Evolutionary conservation across 1,140 invertebrate species (phyloP).

Genomic region (Drosophila athabasca): DNA sequence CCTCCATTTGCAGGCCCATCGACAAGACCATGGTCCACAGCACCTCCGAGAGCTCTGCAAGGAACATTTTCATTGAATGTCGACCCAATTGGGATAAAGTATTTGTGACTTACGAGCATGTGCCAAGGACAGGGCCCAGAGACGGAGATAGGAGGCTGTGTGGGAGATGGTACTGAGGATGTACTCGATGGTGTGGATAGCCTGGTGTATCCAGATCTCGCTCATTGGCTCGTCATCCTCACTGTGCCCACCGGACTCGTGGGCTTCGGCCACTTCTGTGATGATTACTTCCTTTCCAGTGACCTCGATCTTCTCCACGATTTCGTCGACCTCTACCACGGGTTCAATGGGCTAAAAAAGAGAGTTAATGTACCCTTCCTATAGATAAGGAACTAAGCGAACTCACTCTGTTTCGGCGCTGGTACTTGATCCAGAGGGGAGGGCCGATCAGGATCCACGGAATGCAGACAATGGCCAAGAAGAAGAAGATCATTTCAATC

Average conservation of each 20-base stretch:
- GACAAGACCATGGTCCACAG: conserved; percentile 94
- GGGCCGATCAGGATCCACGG: conserved; percentile 96
- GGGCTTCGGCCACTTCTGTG: conserved; percentile 54
- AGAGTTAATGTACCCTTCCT: background rate
- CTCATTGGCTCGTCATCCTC: conserved; percentile 88
- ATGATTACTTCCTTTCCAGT: conserved; percentile 64
- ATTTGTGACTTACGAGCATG: conserved; percentile 91
- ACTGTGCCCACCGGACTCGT: conserved; percentile 83
- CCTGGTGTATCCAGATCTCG: conserved; percentile 95
- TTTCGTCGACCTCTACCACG: conserved; percentile 42
- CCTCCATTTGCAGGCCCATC: conserved; percentile 49
- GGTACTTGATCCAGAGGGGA: conserved; percentile 88
- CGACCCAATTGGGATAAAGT: background rate
- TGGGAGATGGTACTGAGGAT: conserved; percentile 97
- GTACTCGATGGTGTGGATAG: conserved; percentile 98
- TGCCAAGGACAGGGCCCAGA: conserved; percentile 97
- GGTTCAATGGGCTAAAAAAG: conserved; percentile 13
- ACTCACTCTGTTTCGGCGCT: conserved; percentile 52
- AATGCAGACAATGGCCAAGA: conserved; percentile 91
- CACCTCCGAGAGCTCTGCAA: conserved; percentile 95
- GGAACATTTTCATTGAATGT: background rate
- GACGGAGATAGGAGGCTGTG: conserved; percentile 97
- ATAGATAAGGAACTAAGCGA: background rate
- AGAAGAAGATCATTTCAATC: conserved; percentile 90
- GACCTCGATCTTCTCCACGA: conserved; percentile 72